Evolutionary conservation across 2,113 vertebrate genomes (phyloP).

Genomic region (Suricata suricatta): DNA sequence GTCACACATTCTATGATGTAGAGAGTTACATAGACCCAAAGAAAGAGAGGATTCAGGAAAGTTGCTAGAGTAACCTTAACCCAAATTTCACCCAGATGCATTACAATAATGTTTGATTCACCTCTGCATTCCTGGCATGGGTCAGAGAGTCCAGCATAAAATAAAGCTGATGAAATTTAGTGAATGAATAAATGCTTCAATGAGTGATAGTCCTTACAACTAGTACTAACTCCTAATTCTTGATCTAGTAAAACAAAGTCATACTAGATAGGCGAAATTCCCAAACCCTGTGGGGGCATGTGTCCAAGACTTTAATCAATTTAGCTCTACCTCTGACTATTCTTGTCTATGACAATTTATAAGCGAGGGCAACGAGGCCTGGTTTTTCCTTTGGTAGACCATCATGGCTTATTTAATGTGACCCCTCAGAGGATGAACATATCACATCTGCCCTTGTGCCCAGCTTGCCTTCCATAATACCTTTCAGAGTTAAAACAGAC

Average conservation of each 20-base stretch:
- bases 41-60: neutral
- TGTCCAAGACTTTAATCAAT: neutral
- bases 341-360: neutral
- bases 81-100: neutral
- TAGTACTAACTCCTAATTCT: neutral
- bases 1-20: too few species aligned
- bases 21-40: neutral
- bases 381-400: neutral
- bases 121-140: neutral
- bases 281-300: neutral
- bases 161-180: neutral
- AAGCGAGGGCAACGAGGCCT: neutral
- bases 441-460: neutral
- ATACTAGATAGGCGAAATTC: neutral
- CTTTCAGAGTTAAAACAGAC: neutral
- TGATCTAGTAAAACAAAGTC: neutral
- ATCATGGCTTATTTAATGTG: neutral
- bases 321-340: neutral
- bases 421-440: neutral
- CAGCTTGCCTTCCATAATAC: conserved; percentile 25
- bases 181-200: neutral
- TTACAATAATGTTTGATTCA: neutral
- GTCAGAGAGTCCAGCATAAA: neutral
- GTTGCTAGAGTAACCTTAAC: neutral
- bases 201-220: neutral